Conservation (phyloP, 2,113 vertebrate species). For the Bagarius yarrelli region DNA sequence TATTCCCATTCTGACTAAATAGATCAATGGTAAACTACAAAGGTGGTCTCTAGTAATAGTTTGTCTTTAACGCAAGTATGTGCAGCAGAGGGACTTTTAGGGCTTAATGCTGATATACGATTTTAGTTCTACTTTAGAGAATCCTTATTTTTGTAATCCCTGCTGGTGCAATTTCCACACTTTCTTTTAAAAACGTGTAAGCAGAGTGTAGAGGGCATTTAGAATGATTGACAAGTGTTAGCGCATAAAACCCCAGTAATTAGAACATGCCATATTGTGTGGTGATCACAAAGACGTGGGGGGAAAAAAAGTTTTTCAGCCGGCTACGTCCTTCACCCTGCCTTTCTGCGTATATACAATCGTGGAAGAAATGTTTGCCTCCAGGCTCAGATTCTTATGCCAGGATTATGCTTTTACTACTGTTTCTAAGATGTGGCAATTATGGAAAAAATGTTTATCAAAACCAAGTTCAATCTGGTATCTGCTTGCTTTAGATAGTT, state of each 20-base stretch:
- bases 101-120: no score
- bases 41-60: neutral
- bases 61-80: neutral
- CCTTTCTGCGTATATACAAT: neutral
- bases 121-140: neutral
- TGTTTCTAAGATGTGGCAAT: slow-evolving; percentile 43
- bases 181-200: slow-evolving; percentile 9
- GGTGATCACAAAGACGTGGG: slow-evolving; percentile 22
- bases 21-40: neutral
- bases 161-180: neutral
- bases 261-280: slow-evolving; percentile 29
- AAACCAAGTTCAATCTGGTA: slow-evolving; percentile 30
- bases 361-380: slow-evolving; percentile 34
- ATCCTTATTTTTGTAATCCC: neutral
- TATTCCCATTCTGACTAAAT: neutral
- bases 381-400: slow-evolving; percentile 42
- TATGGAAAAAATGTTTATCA: slow-evolving; percentile 55
- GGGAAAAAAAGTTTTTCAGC: slow-evolving; percentile 5
- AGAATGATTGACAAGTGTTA: neutral
- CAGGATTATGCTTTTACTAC: slow-evolving; percentile 37
- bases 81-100: no score
- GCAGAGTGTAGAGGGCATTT: slow-evolving; percentile 21
- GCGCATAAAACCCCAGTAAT: slow-evolving; percentile 13
- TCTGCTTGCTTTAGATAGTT: slow-evolving; percentile 31
- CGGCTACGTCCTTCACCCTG: neutral